Conservation (phyloP, 92 coral and sea anemone genomes). For the Ricordea florida region DNA sequence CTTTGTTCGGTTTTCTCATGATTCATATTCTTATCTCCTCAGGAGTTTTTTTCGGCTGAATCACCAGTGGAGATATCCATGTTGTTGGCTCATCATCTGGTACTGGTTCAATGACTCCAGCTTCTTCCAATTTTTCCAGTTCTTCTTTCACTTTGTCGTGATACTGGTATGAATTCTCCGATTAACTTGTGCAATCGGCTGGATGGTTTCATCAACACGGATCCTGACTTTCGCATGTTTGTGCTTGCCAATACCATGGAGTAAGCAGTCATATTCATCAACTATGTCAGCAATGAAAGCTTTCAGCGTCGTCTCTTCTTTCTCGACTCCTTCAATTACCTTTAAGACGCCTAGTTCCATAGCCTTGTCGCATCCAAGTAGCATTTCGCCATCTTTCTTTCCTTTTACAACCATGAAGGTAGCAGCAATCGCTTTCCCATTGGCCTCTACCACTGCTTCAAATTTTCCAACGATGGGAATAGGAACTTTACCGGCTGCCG, state of each 20-base stretch:
- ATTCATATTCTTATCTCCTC: background rate
- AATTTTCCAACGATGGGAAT: background rate
- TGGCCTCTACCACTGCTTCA: background rate
- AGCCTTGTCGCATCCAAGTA: background rate
- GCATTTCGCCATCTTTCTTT: background rate
- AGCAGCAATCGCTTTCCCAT: background rate
- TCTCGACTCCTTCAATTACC: background rate
- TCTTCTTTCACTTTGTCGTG: too few relatives aligned
- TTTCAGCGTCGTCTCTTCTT: background rate
- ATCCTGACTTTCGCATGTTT: background rate
- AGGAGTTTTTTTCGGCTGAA: background rate
- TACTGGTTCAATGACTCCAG: too few relatives aligned
- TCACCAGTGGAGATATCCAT: background rate
- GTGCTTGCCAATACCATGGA: slow-evolving; percentile 2
- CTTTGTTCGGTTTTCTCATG: background rate
- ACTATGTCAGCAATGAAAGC: background rate
- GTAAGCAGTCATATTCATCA: background rate
- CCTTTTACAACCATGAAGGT: slow-evolving; percentile 5
- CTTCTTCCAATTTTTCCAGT: too few relatives aligned
- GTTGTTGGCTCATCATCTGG: background rate
- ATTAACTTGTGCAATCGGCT: background rate
- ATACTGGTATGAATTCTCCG: too few relatives aligned
- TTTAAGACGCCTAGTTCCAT: slow-evolving; percentile 2
- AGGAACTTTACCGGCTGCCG: background rate
- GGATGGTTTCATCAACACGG: background rate